phyloP scores from a whole-genome alignment of 2,888 invertebrate genomes.

The Petrolisthes manimaculis region DNA sequence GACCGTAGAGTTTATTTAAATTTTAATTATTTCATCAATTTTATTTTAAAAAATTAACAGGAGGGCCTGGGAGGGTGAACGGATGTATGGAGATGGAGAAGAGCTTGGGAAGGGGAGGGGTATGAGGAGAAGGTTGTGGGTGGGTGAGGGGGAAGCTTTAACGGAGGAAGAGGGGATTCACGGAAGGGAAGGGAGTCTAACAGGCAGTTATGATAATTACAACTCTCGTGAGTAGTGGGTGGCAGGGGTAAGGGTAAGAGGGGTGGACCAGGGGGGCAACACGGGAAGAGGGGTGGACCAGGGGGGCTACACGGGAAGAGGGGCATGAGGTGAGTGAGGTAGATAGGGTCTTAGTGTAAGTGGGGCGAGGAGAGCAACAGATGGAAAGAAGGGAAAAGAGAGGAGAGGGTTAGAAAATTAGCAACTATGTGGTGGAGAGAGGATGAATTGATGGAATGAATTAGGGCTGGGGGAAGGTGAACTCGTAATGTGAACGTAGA shows the following conservation, averaged over 20 bases:
- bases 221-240: no score
- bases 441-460: no score
- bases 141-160: background rate
- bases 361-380: background rate
- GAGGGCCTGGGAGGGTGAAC: no score
- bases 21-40: no score
- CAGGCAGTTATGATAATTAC: no score
- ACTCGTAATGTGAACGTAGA: background rate
- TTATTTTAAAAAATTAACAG: no score
- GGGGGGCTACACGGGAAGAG: background rate
- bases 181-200: background rate
- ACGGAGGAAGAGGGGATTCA: background rate
- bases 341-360: background rate
- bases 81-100: background rate
- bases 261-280: no score
- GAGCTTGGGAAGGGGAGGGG: background rate
- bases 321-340: conserved; percentile 5
- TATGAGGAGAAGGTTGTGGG: background rate
- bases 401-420: background rate
- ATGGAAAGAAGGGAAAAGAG: background rate
- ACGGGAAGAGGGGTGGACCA: no score
- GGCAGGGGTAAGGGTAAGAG: no score
- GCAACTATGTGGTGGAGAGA: no score
- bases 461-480: background rate
- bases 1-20: no score